Conservation (phyloP, 2,888 invertebrate species). For the Uropetala carovei region DNA sequence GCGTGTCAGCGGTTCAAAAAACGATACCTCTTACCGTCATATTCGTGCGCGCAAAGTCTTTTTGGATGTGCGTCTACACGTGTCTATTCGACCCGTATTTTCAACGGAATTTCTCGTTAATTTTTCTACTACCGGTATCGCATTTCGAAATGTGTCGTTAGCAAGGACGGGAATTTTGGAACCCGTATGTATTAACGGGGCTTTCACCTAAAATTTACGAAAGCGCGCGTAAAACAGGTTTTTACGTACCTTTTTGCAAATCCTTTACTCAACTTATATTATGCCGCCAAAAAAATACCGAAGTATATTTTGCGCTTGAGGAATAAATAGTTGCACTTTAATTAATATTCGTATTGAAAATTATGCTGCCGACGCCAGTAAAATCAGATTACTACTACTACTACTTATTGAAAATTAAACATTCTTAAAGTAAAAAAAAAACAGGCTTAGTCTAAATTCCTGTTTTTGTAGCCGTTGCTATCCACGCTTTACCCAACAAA, state of each 20-base stretch:
- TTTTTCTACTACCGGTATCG: background rate
- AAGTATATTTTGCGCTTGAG: background rate
- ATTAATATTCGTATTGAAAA: background rate
- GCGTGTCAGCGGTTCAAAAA: background rate
- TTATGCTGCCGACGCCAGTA: background rate
- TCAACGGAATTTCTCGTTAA: background rate
- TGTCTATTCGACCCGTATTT: constrained; percentile 14
- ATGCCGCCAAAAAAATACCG: too few relatives aligned
- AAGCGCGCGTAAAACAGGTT: background rate
- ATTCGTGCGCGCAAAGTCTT: background rate
- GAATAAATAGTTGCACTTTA: background rate
- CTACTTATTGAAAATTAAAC: too few relatives aligned
- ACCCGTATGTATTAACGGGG: background rate
- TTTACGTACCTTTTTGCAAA: background rate
- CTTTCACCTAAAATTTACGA: background rate
- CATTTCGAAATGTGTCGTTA: background rate
- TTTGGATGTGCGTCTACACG: background rate
- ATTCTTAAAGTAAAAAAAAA: too few relatives aligned
- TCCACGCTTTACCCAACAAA: too few relatives aligned
- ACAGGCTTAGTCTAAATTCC: too few relatives aligned
- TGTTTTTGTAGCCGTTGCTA: too few relatives aligned
- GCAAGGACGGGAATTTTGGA: background rate
- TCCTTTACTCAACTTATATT: background rate
- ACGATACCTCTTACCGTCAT: background rate
- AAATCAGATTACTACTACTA: background rate